Evolutionary conservation across 37 sponge, comb jelly and placozoan species (phyloP).

Genomic region (Eunapius fragilis): DNA sequence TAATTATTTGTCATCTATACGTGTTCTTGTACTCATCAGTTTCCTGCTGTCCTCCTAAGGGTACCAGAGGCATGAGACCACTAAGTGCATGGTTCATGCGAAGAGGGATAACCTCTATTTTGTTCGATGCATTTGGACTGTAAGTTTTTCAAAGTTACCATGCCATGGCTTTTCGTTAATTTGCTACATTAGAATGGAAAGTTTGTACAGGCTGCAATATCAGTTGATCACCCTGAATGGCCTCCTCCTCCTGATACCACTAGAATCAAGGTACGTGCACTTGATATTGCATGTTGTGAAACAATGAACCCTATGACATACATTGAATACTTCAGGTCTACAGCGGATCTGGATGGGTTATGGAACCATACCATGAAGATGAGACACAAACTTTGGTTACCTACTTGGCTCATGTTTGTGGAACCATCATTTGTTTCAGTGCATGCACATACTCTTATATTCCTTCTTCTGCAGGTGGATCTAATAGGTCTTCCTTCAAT

Average conservation of each 20-base stretch:
- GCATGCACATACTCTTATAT: background rate
- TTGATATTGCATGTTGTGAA: background rate
- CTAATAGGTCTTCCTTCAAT: background rate
- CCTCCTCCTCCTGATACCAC: conserved; percentile 30
- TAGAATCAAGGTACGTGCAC: conserved; percentile 46
- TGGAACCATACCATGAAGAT: conserved; percentile 54
- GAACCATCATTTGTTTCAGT: background rate
- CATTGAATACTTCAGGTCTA: conserved; percentile 7
- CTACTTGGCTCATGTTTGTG: conserved; percentile 61
- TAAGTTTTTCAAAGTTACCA: conserved; percentile 1
- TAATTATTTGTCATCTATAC: background rate
- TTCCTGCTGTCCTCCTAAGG: too few relatives aligned
- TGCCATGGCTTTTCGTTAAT: background rate
- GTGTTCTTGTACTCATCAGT: background rate
- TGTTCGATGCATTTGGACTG: conserved; percentile 23
- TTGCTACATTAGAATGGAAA: conserved; percentile 42
- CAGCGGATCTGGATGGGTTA: conserved; percentile 64
- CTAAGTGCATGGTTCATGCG: conserved; percentile 34
- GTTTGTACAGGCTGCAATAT: conserved; percentile 54
- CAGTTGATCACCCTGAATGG: conserved; percentile 51
- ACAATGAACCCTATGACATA: background rate
- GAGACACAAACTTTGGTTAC: conserved; percentile 40
- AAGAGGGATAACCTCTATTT: conserved; percentile 41
- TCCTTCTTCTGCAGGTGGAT: background rate
- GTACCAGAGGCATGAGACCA: conserved; percentile 37